Percentiles rank a stretch among this genome's conserved stretches.
These are phyloP conservation scores for Crypturellus tataupa DNA, from an alignment of 2,797 vertebrate genomes.

Conservation along the genomic window DNA sequence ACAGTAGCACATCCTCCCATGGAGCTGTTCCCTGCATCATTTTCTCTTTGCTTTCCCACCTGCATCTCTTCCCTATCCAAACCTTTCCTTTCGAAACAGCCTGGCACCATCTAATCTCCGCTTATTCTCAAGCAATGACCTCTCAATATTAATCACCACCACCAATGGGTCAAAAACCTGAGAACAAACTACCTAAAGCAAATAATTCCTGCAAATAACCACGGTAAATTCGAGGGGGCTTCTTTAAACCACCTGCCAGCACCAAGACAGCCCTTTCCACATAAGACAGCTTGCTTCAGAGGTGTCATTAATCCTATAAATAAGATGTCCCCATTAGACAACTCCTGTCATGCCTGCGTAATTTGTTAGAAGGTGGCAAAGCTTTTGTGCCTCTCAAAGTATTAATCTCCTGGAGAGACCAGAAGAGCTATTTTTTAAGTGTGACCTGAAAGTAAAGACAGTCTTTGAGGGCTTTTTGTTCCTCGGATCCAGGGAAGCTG, in stretches of 20 bases:
- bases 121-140: neutral
- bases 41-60: neutral
- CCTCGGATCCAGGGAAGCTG: neutral
- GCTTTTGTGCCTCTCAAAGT: neutral
- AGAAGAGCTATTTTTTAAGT: neutral
- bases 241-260: neutral
- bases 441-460: neutral
- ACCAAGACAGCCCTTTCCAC: neutral
- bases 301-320: neutral
- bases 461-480: neutral
- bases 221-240: neutral
- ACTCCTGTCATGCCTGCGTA: neutral
- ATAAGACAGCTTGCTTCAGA: neutral
- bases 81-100: neutral
- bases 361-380: neutral
- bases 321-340: neutral
- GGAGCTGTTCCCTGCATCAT: neutral
- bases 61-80: neutral
- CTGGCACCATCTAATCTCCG: neutral
- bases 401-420: neutral
- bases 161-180: neutral
- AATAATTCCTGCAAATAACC: neutral
- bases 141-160: neutral
- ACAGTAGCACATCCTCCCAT: neutral
- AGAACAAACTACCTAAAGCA: neutral